Base-by-base conservation (phyloP, 1,140 invertebrate genomes). In the Caerostris darwini region DNA sequence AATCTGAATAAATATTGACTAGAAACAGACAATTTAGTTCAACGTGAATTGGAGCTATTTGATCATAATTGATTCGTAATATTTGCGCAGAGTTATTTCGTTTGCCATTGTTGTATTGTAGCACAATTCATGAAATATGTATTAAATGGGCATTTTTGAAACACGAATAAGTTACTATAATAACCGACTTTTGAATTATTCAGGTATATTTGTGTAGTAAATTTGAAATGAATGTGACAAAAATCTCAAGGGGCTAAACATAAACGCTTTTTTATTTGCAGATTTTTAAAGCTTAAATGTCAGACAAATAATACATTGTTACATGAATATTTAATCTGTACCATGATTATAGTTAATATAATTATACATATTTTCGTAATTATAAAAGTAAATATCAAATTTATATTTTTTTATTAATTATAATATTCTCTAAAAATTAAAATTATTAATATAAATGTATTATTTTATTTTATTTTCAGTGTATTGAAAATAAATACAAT, bases 1-100 rank as follows among this genome's bases (percentile, higher is more conserved):
- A 6, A 91, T n/a, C 54, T 50, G 64, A 91, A 59, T 91, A 91
- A 91, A 91, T 90, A 91, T 91, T 91, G 89, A 81, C 57, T 58
- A 53, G 34, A 50, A 77, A 77, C 34, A 17, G 53, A 7, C 50
- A n/a, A 10, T 89, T 89, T 69, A 19, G 34, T 71, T 90, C 58
- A 69, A 90, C n/a, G 5, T 34, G 64, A 10, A n/a, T 64, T 90
- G 87, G 34, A 17, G 14, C 82, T n/a, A 64, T 90, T 90, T 90
- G 64, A 90, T 17, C 12, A 71, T 90, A 90, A n/a, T 90, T 90
- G 87, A 69, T 69, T 69, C 87, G 14, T 57, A 8, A 90, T 90
- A 90, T 90, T 90, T 90, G 87, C 64, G 6, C 10, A 87, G 85
- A 53, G 3, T 12, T 87, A 64, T 87, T 87, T 61, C 34, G 59